Percentiles rank a stretch among this genome's conserved stretches.
phyloP scores from a whole-genome alignment of 2,888 invertebrate species.

The Ptilodon capucinus region DNA sequence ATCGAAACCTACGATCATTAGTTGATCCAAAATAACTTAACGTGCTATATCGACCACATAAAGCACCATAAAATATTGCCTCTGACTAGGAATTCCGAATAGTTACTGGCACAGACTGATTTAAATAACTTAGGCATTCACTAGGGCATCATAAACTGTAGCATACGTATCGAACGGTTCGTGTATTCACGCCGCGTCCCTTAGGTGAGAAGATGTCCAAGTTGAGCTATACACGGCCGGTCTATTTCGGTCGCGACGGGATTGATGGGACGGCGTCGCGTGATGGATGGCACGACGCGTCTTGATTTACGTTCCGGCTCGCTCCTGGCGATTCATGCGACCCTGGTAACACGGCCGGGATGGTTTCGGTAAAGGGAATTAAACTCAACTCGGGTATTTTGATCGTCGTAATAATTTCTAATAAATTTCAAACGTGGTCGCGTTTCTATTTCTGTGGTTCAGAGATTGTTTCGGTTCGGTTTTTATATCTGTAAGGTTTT shows the following conservation, averaged over 20 bases:
- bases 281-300: constrained; percentile 70
- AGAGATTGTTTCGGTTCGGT: neutral
- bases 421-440: constrained; percentile 21
- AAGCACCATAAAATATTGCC: neutral
- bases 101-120: constrained; percentile 20
- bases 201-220: constrained; percentile 53
- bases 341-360: constrained; percentile 53
- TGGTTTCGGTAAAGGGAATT: constrained; percentile 35
- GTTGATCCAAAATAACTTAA: too few species aligned
- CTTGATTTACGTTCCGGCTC: constrained; percentile 71
- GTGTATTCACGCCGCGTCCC: constrained; percentile 29
- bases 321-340: constrained; percentile 62
- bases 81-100: constrained; percentile 13
- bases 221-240: constrained; percentile 47
- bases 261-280: constrained; percentile 70
- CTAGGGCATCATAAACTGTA: constrained; percentile 33
- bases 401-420: constrained; percentile 35
- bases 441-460: constrained; percentile 19
- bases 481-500: neutral
- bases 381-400: constrained; percentile 40
- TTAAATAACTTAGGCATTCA: constrained; percentile 29
- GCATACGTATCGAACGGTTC: constrained; percentile 24
- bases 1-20: too few species aligned
- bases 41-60: neutral
- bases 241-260: constrained; percentile 66